Evolutionary conservation across 2,113 vertebrate species (phyloP).

Genomic region (Steatornis caripensis): DNA sequence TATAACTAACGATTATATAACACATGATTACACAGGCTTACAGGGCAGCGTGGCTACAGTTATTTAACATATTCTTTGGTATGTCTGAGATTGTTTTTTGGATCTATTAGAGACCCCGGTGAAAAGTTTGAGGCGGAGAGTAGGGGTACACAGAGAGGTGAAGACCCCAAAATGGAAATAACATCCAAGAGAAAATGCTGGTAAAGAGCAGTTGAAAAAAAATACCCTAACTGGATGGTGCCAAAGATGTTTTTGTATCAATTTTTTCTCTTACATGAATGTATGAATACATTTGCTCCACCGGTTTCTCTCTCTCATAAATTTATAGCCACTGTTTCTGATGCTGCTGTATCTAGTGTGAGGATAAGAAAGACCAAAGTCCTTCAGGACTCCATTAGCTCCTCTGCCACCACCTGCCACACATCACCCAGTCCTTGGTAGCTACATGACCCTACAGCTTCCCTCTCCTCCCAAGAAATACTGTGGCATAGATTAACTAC

Average conservation of each 20-base stretch:
- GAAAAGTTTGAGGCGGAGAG: neutral
- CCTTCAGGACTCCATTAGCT: neutral
- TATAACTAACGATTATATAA: neutral
- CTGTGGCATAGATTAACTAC: neutral
- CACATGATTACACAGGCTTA: neutral
- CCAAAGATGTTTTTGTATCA: neutral
- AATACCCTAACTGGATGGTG: neutral
- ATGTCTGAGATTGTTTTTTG: neutral
- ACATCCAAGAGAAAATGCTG: neutral
- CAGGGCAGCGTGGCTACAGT: neutral
- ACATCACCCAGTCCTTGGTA: neutral
- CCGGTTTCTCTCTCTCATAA: neutral
- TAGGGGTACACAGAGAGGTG: neutral
- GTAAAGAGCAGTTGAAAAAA: neutral
- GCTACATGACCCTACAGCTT: neutral
- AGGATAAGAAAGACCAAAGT: neutral
- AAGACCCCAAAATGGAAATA: neutral
- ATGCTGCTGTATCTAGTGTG: neutral
- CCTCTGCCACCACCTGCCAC: neutral
- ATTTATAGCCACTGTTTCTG: neutral
- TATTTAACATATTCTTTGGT: neutral
- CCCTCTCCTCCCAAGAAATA: neutral
- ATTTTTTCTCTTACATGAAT: neutral
- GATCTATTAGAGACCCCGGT: neutral
- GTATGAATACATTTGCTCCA: neutral